Conservation (phyloP, 2,888 invertebrate genomes). For the Hemistola chrysoprasaria region DNA sequence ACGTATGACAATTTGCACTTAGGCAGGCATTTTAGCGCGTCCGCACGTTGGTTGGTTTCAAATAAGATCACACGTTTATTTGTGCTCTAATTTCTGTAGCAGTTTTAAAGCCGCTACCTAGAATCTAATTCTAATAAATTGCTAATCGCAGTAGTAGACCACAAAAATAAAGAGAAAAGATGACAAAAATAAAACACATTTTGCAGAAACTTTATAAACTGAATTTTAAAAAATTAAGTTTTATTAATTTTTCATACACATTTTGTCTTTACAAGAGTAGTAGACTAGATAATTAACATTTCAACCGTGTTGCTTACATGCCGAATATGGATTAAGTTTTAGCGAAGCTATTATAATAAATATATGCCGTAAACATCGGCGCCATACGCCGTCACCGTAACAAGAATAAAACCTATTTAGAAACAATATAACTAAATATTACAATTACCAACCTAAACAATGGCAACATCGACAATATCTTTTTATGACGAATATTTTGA, state of each 20-base stretch:
- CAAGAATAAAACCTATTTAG: conserved; percentile 29
- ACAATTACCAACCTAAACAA: conserved; percentile 67
- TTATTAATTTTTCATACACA: conserved; percentile 68
- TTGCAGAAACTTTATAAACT: conserved; percentile 79
- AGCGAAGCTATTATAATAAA: conserved; percentile 60
- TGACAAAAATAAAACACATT: conserved; percentile 55
- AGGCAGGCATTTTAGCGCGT: no score
- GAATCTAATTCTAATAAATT: no score
- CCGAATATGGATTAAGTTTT: conserved; percentile 52
- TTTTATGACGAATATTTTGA: conserved; percentile 43
- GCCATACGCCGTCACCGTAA: conserved; percentile 42
- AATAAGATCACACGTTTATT: no score
- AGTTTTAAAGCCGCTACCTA: no score
- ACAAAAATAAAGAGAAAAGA: no score
- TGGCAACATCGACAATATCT: conserved; percentile 72
- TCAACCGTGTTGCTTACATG: conserved; percentile 65
- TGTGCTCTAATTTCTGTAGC: no score
- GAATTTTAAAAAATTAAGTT: conserved; percentile 76
- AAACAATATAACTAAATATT: conserved; percentile 48
- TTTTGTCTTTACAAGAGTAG: conserved; percentile 77
- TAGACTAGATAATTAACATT: conserved; percentile 80
- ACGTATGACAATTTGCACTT: no score
- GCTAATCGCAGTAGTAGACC: no score
- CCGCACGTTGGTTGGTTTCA: no score
- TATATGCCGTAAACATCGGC: conserved; percentile 39